Conservation (phyloP, 2,888 invertebrate genomes). For the Lasius platythorax region DNA sequence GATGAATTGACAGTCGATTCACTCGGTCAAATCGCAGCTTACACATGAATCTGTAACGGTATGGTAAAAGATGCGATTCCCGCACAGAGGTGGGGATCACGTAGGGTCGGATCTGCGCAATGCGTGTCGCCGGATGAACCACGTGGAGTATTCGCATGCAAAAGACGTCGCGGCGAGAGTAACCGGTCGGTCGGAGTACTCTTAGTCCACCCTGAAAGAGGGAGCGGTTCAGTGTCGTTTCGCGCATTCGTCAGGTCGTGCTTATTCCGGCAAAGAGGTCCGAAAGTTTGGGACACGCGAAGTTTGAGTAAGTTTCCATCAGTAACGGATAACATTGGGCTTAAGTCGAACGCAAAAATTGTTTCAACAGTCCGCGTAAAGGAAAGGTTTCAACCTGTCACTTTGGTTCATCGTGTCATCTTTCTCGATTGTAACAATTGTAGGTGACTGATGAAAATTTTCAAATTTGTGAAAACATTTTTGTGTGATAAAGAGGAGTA, state of each 20-base stretch:
- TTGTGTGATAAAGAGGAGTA: background rate
- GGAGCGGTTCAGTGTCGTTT: conserved; percentile 69
- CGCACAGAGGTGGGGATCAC: conserved; percentile 75
- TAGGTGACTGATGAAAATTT: background rate
- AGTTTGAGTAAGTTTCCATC: background rate
- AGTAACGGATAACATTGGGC: background rate
- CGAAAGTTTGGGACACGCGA: background rate
- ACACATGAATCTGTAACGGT: conserved; percentile 54
- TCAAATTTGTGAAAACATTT: conserved; percentile 7
- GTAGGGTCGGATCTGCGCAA: conserved; percentile 82
- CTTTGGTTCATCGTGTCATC: conserved; percentile 15
- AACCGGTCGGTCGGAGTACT: conserved; percentile 66
- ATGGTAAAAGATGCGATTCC: conserved; percentile 75
- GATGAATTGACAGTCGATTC: background rate
- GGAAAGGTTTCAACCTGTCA: background rate
- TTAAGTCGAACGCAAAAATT: background rate
- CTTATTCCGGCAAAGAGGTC: background rate
- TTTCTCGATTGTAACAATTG: conserved; percentile 16
- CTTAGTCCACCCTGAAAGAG: conserved; percentile 74
- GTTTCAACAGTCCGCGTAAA: background rate
- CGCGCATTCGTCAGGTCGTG: conserved; percentile 23
- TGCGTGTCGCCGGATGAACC: conserved; percentile 81
- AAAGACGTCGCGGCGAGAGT: conserved; percentile 77
- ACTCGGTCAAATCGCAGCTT: background rate
- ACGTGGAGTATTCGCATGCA: conserved; percentile 84